phyloP scores from a whole-genome alignment of 2,888 invertebrate species.

The Nebria salina region DNA sequence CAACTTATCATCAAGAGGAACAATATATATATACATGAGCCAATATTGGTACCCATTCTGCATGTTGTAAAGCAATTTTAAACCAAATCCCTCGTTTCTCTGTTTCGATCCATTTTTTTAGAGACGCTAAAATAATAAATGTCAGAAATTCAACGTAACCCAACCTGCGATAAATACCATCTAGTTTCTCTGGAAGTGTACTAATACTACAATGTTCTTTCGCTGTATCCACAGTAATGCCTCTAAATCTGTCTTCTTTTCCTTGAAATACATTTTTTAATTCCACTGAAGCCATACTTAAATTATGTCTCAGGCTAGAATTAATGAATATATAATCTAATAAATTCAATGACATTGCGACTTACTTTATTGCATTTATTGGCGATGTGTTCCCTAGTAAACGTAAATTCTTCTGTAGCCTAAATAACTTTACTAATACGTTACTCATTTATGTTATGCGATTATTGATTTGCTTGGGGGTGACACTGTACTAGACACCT shows the following conservation, averaged over 20 bases:
- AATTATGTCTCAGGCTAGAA: conserved; percentile 36
- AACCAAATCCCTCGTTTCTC: conserved; percentile 84
- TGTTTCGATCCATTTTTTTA: conserved; percentile 72
- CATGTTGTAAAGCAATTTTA: conserved; percentile 74
- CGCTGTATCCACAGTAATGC: conserved; percentile 75
- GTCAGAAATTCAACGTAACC: conserved; percentile 33
- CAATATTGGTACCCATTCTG: conserved; percentile 80
- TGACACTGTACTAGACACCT: not conserved
- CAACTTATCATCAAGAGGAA: not conserved
- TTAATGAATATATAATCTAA: not conserved
- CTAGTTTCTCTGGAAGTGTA: conserved; percentile 66
- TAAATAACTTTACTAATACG: not conserved
- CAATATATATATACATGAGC: conserved; percentile 66
- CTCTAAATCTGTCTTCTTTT: conserved; percentile 73
- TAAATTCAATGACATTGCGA: not conserved
- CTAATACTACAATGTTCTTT: conserved; percentile 66
- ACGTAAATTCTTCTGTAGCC: not conserved
- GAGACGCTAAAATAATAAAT: conserved; percentile 65
- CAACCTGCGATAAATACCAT: conserved; percentile 63
- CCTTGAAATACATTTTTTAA: conserved; percentile 64
- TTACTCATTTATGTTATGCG: not conserved
- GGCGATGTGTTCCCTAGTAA: not conserved
- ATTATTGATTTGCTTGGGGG: not conserved
- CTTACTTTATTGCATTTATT: not conserved
- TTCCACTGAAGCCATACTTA: conserved; percentile 53